Conservation (phyloP, 1,140 invertebrate genomes). For the Cataglyphis hispanica region DNA sequence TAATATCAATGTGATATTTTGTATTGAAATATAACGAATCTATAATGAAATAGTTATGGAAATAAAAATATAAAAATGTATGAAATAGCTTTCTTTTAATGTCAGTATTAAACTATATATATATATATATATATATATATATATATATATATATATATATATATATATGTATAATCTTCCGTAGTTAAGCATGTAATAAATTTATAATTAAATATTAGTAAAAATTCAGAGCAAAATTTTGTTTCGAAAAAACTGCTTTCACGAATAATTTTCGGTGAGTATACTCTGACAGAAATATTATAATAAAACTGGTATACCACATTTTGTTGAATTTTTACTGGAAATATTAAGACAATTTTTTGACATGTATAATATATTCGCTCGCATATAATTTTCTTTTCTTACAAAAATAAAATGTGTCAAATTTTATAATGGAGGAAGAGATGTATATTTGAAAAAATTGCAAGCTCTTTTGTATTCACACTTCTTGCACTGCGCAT, state of each 20-base stretch:
- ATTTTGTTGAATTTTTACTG: conserved; percentile 15
- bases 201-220: conserved; percentile 27
- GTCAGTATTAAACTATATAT: background rate
- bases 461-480: background rate
- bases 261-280: conserved; percentile 22
- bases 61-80: conserved; percentile 26
- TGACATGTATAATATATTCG: background rate
- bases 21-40: background rate
- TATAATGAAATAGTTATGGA: conserved; percentile 37
- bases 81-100: background rate
- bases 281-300: background rate
- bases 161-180: too few relatives aligned
- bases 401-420: background rate
- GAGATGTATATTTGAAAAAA: background rate
- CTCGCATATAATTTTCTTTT: conserved; percentile 4
- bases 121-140: too few relatives aligned
- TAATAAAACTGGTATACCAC: conserved; percentile 1
- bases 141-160: too few relatives aligned
- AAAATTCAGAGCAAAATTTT: conserved; percentile 13
- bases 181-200: conserved; percentile 7
- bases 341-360: conserved; percentile 1
- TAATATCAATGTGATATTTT: conserved; percentile 23
- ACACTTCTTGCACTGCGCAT: background rate
- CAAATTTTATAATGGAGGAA: background rate
- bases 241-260: background rate